Base-by-base conservation (phyloP, 2,888 invertebrate genomes). In the Blastobasis adustella region DNA sequence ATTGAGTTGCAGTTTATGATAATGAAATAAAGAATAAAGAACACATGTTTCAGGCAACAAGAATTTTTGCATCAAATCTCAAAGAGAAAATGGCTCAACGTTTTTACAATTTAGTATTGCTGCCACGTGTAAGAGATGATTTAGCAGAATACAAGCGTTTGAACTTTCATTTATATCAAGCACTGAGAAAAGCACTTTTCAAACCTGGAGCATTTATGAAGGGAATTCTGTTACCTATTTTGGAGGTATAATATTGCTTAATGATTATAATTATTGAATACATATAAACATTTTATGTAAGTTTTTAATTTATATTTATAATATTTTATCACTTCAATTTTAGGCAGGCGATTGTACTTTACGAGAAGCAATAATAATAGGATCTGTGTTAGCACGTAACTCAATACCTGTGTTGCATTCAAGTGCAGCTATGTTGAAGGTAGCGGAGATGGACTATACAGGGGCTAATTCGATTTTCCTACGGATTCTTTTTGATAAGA, bases 201-300 rank as follows among this genome's bases (percentile, higher is more conserved):
- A 99, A 99, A 76, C 98, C 99, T 45, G 97, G 95, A 36, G 99
- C 96, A 45, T 99, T 99, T 69, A 98, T 99, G 95, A 99, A 99
- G 88, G 99, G 93, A 45, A 90, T 94, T 60, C 77, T 95, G 47
- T 70, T 95, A 53, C 95, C 94, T 0, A 78, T 95, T 45, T 79
- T 95, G 42, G 94, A 93, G 76, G 89, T 89, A 69, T 41, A 41
- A 7, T 10, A 45, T 45, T 45, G 10, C 23, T 45, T 45, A 8
- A 45, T 45, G 45, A 6, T 40, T 6, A 40, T 8, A 6, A 40
- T 8, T 3, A 40, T 8, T 40, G 9, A 40, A 8, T 36, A 47
- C 6, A n/a, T n/a, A 23, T 23, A 23, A 10, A 43, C 5, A 8
- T 47, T 39, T 37, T 10, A 45, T 36, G 41, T 48, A 10, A 44